Base-by-base conservation (phyloP, 2,888 invertebrate species). In the Acanthosoma haemorrhoidale region DNA sequence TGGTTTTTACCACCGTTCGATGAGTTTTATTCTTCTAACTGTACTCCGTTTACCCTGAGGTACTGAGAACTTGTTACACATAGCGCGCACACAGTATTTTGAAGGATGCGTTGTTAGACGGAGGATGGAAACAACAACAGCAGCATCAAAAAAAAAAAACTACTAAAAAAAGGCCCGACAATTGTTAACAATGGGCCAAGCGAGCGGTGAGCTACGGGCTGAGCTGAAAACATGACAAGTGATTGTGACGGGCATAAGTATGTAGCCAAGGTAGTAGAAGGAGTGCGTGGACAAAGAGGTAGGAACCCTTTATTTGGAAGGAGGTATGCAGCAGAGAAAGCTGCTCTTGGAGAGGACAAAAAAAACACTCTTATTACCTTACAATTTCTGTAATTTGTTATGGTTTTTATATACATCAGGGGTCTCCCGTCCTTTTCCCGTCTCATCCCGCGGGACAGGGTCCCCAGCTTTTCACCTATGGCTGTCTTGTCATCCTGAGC, bases 361-460 rank as follows among this genome's bases (percentile, higher is more conserved):
- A 64, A 64, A 64, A 64, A 15, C 41, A 64, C 67, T 67, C 64
- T 72, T 69, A 72, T 72, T 72, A 72, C 72, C 72, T 70, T 66
- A 72, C 72, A 72, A 72, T 72, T 72, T 72, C 72, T 69, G 70
- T 72, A 72, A 72, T 72, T 72, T 72, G 72, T 72, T 71, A 72
- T 71, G 72, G 64, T 64, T 64, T 64, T 64, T 64, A 11, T 13
- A 4, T 13, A 15, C n/a, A 16, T 58, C 4, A 9, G n/a, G n/a
- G 8, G 15, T 38, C 38, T 39, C 34, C 8, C 60, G 34, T 60
- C 60, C 60, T 60, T 34, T 16, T 11, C 13, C 31, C 32, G 9
- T 32, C 60, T n/a, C 11, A 11, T 32, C n/a, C 25, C 15, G 8
- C 51, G n/a, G n/a, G n/a, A n/a, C n/a, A n/a, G n/a, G n/a, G n/a